Evolutionary conservation across 2,888 invertebrate species (phyloP), one percentile per base, ranked within the genome.

Genomic region (Amorpha juglandis): DNA sequence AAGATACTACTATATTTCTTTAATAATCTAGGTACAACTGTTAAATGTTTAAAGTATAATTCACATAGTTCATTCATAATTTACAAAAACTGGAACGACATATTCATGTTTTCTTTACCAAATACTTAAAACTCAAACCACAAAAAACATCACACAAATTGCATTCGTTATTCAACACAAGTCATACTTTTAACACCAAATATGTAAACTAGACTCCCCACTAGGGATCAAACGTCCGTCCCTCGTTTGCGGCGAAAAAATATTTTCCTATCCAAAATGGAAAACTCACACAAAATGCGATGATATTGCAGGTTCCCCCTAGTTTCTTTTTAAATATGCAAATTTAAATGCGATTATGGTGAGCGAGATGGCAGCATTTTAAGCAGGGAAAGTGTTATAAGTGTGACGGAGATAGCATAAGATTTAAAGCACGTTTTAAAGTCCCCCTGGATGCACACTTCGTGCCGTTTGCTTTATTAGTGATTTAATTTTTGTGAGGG

Each of bases 291-390:
- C 78, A 78, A 78, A 87, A 82, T 84, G 84, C 82, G 79, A 78
- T 81, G 79, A 84, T 82, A 85, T 84, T 81, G 82, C 83, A 80
- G 77, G 73, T 74, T 75, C 77, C 71, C 58, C 72, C 72, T 70
- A 69, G 71, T 74, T 77, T 74, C 82, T 85, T 84, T 86, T 87
- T 80, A 82, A 83, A 85, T 79, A 87, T 87, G 87, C 82, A 87
- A 85, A 87, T 87, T 84, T 82, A 80, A 84, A 88, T 84, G 75
- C 79, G 83, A 86, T 87, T 83, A 83, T 78, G 27, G 69, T 55
- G 77, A 84, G 64, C 52, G 72, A 69, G 76, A 79, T 19, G 58
- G 67, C 47, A 65, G 62, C 65, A 72, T 66, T 19, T 48, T 27
- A 62, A 48, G 63, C 35, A 55, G 70, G 68, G 63, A 19, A 69